Evolutionary conservation across 2,113 vertebrate genomes (phyloP).

Genomic region (Pyrgilauda ruficollis): DNA sequence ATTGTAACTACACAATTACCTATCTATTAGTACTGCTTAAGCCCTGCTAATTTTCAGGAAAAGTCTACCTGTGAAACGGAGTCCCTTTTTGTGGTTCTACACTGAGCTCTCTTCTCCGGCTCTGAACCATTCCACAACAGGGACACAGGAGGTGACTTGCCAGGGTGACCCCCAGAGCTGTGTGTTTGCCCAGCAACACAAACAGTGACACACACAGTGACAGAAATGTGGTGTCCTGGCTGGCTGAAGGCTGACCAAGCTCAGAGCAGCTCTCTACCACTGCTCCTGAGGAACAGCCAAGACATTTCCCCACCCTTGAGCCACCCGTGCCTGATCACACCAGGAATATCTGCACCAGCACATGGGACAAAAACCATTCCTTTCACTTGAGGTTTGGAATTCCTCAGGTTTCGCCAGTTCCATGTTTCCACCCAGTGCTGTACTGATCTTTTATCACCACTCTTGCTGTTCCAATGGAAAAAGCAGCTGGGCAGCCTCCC

Average conservation of each 20-base stretch:
- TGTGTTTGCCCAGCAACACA: not conserved
- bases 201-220: not conserved
- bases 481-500: not conserved
- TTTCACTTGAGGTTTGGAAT: not conserved
- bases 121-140: not conserved
- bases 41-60: constrained; percentile 6
- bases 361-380: not conserved
- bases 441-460: not conserved
- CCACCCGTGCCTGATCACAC: not conserved
- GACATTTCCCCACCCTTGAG: not conserved
- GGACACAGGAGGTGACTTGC: not conserved
- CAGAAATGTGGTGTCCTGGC: not conserved
- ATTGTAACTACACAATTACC: constrained; percentile 53
- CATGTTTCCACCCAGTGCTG: not conserved
- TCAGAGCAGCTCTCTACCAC: not conserved
- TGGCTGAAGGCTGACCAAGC: not conserved
- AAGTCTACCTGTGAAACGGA: not conserved
- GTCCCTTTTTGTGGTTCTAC: not conserved
- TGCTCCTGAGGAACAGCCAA: not conserved
- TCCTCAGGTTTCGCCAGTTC: not conserved
- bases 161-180: not conserved
- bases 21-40: constrained; percentile 34
- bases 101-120: not conserved
- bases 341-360: not conserved
- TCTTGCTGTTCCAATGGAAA: not conserved